Base-by-base conservation (phyloP, 2,113 vertebrate species). In the Falco punctatus region DNA sequence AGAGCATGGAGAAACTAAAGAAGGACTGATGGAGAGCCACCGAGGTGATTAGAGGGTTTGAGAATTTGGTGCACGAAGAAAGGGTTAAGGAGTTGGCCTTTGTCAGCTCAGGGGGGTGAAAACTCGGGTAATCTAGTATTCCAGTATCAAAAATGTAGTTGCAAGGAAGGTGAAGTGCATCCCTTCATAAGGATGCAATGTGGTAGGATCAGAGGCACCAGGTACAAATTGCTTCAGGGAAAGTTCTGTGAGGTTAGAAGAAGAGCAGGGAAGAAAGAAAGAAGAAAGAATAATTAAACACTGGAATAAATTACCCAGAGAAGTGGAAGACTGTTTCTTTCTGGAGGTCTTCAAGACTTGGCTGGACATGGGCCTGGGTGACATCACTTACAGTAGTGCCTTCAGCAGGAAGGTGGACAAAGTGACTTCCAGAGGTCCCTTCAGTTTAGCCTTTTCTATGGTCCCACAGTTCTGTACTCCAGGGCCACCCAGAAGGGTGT, bases 71-170 rank as follows among this genome's bases (percentile, higher is more conserved):
- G 48, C 0, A 2, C 6, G 30, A 78, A 42, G 21, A 21, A 51
- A 51, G 8, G 7, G 27, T 73, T 26, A 24, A 88, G 23, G 28
- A 78, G 14, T 0, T 64, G 18, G 12, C 8, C 5, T 61, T 32
- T 79, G 54, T 28, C 30, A 64, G n/a, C 10, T 18, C 27, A 14
- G 30, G n/a, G 30, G 48, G 54, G 52, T 48, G 55, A 44, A 65
- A 35, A 16, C 23, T 75, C 21, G 5, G 22, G 30, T 6, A 27
- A 13, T 61, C 42, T 3, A 12, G 14, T 33, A 4, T 58, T 71
- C 19, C 5, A 8, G 6, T 15, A 35, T 5, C 4, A 9, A 15
- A 20, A 64, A 5, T 0, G 0, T 10, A n/a, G 13, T 1, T 5
- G 13, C 23, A 17, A 32, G 26, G 17, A 32, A 48, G 65, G 20